Conservation (phyloP, 2,888 invertebrate genomes). For the Cyclophora albipunctata region DNA sequence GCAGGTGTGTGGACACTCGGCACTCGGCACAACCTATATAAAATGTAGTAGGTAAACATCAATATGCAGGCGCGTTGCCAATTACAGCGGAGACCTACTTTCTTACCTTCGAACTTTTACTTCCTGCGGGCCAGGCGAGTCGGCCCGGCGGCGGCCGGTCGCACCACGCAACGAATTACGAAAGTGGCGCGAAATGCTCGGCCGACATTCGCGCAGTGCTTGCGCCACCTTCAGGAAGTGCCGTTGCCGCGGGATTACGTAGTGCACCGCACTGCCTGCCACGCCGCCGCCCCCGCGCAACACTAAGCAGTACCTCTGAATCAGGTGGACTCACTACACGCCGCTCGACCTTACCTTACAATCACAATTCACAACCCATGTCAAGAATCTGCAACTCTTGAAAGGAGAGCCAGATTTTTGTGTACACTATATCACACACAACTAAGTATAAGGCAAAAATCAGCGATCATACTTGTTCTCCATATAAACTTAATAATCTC, state of each 20-base stretch:
- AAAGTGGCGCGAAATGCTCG: conserved; percentile 75
- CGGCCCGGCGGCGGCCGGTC: conserved; percentile 45
- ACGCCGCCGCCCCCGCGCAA: conserved; percentile 29
- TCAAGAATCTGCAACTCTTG: neutral
- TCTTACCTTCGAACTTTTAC: conserved; percentile 76
- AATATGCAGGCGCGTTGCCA: conserved; percentile 72
- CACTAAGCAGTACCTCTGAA: neutral
- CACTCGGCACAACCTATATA: conserved; percentile 36
- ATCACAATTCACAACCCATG: neutral
- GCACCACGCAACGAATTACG: conserved; percentile 73
- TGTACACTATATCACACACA: too few species aligned
- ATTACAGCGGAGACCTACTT: conserved; percentile 74
- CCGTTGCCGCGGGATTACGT: conserved; percentile 70
- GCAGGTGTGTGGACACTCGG: conserved; percentile 5
- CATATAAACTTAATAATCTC: too few species aligned
- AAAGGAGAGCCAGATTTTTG: neutral
- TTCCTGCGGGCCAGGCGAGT: conserved; percentile 71
- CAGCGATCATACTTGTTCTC: too few species aligned
- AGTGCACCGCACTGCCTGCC: conserved; percentile 37
- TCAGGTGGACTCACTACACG: neutral
- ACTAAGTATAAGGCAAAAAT: too few species aligned
- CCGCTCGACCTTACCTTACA: neutral
- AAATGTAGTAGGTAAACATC: conserved; percentile 45
- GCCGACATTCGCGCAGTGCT: conserved; percentile 70
- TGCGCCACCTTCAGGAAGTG: conserved; percentile 75